Evolutionary conservation across 2,113 vertebrate genomes (phyloP).

Genomic region (Melanostigma gelatinosum): DNA sequence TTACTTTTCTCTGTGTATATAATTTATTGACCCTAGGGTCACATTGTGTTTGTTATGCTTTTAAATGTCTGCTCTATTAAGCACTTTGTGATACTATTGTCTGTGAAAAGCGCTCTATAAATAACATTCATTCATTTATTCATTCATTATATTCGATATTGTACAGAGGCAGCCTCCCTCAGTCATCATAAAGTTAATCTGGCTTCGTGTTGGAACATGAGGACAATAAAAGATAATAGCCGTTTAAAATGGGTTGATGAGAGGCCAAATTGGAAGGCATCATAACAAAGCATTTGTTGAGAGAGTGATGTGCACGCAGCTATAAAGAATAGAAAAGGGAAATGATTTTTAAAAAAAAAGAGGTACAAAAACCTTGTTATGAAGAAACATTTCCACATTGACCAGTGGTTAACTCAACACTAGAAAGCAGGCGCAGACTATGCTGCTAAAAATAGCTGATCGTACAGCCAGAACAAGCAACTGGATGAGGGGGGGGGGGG

Average conservation of each 20-base stretch:
- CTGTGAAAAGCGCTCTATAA: too few relatives aligned
- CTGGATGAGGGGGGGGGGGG: conserved; percentile 23
- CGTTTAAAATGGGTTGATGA: not conserved
- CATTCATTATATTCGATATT: not conserved
- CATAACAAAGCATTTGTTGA: not conserved
- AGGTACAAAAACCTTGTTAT: not conserved
- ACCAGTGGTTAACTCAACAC: conserved; percentile 59
- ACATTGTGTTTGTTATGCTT: too few relatives aligned
- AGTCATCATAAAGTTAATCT: not conserved
- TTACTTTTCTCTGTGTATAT: too few relatives aligned
- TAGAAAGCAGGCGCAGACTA: conserved; percentile 52
- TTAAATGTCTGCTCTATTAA: too few relatives aligned
- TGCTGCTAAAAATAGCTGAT: conserved; percentile 75
- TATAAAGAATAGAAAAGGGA: not conserved
- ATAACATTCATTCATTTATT: too few relatives aligned
- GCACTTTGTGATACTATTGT: too few relatives aligned
- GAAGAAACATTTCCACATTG: conserved; percentile 29
- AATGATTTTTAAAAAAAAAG: conserved; percentile 7
- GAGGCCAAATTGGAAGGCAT: not conserved
- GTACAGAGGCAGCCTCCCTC: not conserved
- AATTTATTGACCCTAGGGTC: too few relatives aligned
- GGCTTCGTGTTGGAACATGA: not conserved
- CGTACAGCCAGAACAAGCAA: conserved; percentile 69
- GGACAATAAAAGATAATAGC: not conserved
- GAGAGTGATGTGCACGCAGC: not conserved